A percentile compares a stretch with the other conserved stretches of the same genome.
phyloP scores from a whole-genome alignment of 2,888 invertebrate genomes.

The Leptodirus hochenwartii region DNA sequence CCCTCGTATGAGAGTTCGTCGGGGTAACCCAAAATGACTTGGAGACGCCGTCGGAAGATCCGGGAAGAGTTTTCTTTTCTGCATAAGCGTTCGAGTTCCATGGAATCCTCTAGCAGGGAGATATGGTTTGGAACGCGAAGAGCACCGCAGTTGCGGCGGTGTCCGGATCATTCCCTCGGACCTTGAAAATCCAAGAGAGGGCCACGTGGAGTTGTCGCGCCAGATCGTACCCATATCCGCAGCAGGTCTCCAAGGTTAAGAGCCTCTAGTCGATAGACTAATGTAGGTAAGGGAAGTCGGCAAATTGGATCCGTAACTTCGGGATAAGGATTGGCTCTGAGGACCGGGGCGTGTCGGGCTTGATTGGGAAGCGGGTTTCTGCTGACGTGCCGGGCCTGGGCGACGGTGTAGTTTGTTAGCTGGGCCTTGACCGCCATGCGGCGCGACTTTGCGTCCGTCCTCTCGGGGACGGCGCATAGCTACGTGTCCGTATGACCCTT shows the following conservation, averaged over 20 bases:
- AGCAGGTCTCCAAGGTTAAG: slow-evolving; percentile 56
- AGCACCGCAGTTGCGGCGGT: slow-evolving; percentile 29
- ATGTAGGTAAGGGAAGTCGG: slow-evolving; percentile 21
- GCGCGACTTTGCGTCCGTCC: slow-evolving; percentile 3
- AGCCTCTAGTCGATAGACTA: slow-evolving; percentile 48
- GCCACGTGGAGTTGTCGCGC: slow-evolving; percentile 17
- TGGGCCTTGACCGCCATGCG: slow-evolving; percentile 1
- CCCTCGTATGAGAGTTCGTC: slow-evolving; percentile 28
- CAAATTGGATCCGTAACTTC: slow-evolving; percentile 29
- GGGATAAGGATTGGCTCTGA: slow-evolving; percentile 51
- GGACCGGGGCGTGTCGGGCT: slow-evolving; percentile 41
- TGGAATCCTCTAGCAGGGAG: slow-evolving; percentile 32
- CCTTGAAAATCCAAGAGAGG: slow-evolving; percentile 23
- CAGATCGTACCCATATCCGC: slow-evolving; percentile 50
- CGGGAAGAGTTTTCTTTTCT: slow-evolving; percentile 32
- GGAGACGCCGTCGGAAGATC: slow-evolving; percentile 35
- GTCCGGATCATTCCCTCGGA: slow-evolving; percentile 27
- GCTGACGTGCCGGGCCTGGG: slow-evolving; percentile 16
- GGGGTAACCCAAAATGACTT: slow-evolving; percentile 32
- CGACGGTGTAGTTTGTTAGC: slow-evolving; percentile 9
- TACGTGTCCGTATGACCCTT: slow-evolving; percentile 34
- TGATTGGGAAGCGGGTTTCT: slow-evolving; percentile 28
- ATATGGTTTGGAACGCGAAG: slow-evolving; percentile 25
- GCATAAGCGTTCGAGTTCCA: slow-evolving; percentile 32
- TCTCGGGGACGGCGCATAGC: slow-evolving; percentile 19